These are phyloP conservation scores for Megalops atlanticus DNA, from an alignment of 2,113 vertebrate genomes.

Conservation along the genomic window DNA sequence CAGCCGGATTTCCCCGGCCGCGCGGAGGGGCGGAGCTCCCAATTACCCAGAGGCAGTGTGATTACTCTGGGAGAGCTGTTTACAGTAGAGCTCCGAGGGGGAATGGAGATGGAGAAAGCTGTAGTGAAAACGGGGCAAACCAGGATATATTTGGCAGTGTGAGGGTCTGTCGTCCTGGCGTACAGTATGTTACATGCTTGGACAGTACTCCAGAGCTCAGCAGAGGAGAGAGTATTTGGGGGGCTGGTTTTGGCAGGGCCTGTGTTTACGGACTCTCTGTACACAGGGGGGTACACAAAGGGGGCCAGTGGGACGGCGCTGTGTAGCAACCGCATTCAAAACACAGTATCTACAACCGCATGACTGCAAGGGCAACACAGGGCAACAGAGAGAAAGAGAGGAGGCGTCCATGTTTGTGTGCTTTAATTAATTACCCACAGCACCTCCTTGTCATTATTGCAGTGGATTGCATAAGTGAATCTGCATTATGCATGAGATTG, in stretches of 20 bases:
- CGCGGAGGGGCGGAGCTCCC: slow-evolving; percentile 33
- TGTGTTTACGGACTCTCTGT: neutral
- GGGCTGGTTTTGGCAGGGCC: neutral
- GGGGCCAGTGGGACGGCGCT: neutral
- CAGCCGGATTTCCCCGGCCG: slow-evolving; percentile 22
- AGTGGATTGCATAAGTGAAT: neutral
- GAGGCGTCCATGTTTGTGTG: neutral
- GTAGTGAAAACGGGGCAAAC: neutral
- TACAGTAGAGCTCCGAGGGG: slow-evolving; percentile 42
- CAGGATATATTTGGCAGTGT: neutral
- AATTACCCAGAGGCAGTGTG: slow-evolving; percentile 70
- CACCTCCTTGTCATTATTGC: neutral
- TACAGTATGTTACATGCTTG: neutral
- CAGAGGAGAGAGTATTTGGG: neutral
- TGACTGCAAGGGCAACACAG: neutral
- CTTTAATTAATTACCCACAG: neutral
- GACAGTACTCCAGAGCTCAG: neutral
- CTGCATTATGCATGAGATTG: neutral
- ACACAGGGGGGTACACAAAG: slow-evolving; percentile 11
- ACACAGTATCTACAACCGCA: neutral
- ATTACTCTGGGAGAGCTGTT: slow-evolving; percentile 79
- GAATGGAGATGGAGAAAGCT: neutral
- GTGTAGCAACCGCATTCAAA: neutral
- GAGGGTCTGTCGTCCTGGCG: neutral
- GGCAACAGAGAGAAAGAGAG: neutral